A percentile compares a stretch with the other conserved stretches of the same genome.
phyloP scores from a whole-genome alignment of 2,113 vertebrate genomes.

The Mormyrus iriodes region DNA sequence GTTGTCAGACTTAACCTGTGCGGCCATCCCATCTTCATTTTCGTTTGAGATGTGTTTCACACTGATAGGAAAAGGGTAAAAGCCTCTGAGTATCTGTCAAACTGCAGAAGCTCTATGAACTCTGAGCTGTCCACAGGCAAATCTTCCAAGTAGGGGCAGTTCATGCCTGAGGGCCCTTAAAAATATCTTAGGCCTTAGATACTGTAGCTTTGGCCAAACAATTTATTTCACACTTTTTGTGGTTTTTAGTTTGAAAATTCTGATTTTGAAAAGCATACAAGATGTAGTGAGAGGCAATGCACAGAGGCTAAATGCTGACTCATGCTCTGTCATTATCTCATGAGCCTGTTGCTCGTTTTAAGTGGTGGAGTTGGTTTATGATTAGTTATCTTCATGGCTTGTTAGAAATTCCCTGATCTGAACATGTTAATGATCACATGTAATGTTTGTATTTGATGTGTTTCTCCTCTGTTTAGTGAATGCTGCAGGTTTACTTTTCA shows the following conservation, averaged over 20 bases:
- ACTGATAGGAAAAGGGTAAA: neutral
- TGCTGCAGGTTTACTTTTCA: neutral
- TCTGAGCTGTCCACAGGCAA: too few relatives aligned
- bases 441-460: neutral
- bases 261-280: neutral
- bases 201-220: neutral
- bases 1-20: constrained; percentile 44
- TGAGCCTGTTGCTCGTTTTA: neutral
- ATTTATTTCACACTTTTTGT: neutral
- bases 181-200: too few relatives aligned
- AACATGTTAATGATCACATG: neutral
- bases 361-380: neutral
- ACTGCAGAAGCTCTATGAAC: too few relatives aligned
- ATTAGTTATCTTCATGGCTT: neutral
- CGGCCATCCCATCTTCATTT: constrained; percentile 25
- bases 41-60: constrained; percentile 5
- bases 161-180: too few relatives aligned
- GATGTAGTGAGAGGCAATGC: too few relatives aligned
- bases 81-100: too few relatives aligned
- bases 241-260: neutral
- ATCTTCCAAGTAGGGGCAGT: too few relatives aligned
- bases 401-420: neutral
- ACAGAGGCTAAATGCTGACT: neutral
- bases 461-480: neutral
- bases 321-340: neutral